Evolutionary conservation across 2,797 vertebrate genomes (phyloP), one percentile per base, ranked within the genome.

Genomic region (Syncerus caffer): DNA sequence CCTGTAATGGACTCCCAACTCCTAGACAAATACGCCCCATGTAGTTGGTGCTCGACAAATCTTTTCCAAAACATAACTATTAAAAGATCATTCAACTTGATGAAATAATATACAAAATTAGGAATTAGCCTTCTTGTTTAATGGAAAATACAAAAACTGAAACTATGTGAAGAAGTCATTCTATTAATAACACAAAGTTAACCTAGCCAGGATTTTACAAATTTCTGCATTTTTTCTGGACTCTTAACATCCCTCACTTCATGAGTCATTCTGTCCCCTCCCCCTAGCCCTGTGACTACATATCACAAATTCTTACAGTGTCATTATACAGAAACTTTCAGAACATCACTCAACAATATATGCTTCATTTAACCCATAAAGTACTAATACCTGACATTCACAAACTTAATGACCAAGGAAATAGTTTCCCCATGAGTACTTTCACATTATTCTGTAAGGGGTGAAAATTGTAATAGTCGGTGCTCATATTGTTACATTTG

Each of bases 261-360:
- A 57, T 84, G 96, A 97, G 50, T 97, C 93, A 93, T n/a, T 85
- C 50, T 90, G 31, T 92, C 93, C 88, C n/a, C 67, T 92, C n/a
- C 23, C 64, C 64, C 10, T 19, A 38, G 34, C 34, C 64, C 64
- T 71, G 85, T 96, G 89, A 87, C 55, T 93, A 96, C 96, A 80
- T 93, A 88, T 88, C 89, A 89, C 76, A 93, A 16, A 88, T 80
- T 93, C 76, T 90, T 93, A 78, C 84, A 89, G 51, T 79, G 83
- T 60, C 84, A 85, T 89, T 95, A 55, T 12, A 88, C 90, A 94
- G 62, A 57, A 91, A 3, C n/a, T 95, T 92, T 58, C 47, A 95
- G 82, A 95, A 90, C 60, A 76, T 57, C 85, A 85, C 60, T 96
- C 55, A 94, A 55, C 71, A 92, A 92, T 83, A 91, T 96, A 92